A percentile compares a stretch with the other conserved stretches of the same genome.
phyloP scores from a whole-genome alignment of 1,140 invertebrate species.

The Helicoverpa armigera region DNA sequence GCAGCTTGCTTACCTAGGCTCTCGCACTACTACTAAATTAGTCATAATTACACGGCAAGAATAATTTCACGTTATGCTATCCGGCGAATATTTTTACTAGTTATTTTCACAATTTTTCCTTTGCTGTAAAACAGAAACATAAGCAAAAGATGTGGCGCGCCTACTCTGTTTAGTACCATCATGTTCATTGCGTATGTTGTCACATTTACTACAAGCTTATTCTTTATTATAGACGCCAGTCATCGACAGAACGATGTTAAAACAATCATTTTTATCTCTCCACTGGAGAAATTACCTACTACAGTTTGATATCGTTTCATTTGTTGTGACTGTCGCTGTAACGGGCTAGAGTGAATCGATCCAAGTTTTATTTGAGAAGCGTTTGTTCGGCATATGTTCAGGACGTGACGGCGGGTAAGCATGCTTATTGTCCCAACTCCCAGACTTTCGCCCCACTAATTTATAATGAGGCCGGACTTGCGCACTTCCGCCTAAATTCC shows the following conservation, averaged over 20 bases:
- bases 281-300: neutral
- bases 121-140: no score
- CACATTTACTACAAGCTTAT: no score
- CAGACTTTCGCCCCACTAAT: neutral
- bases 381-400: neutral
- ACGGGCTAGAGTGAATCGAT: neutral
- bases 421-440: constrained; percentile 16
- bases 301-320: neutral
- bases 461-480: constrained; percentile 17
- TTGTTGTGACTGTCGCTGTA: neutral
- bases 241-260: no score
- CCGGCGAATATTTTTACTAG: no score
- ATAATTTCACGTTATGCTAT: no score
- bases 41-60: no score
- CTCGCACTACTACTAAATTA: neutral
- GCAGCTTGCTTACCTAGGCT: neutral
- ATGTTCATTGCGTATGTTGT: no score
- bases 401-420: constrained; percentile 11
- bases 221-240: no score
- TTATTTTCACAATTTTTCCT: no score
- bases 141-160: no score
- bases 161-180: no score
- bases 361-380: neutral
- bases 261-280: neutral
- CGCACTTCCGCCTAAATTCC: neutral